Evolutionary conservation across 2,113 vertebrate species (phyloP), one percentile per base, ranked within the genome.

Genomic region (Hylia prasina): DNA sequence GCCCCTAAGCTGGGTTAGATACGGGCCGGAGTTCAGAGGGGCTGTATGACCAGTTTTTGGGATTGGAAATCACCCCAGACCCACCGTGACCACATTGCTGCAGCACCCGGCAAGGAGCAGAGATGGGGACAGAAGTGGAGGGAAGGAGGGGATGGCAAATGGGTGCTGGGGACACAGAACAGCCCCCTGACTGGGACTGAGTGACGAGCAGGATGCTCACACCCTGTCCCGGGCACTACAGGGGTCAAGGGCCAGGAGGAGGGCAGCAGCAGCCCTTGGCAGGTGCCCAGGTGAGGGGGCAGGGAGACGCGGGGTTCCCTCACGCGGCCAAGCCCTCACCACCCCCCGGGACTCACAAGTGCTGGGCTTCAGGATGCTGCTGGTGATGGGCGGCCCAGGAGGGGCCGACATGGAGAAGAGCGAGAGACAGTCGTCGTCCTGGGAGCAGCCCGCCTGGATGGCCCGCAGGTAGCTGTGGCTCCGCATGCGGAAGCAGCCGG

Each of bases 391-490:
- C 20, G 97, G 98, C 89, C 98, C 98, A 35, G 99, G 97, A 15
- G 99, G 98, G 82, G 98, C 98, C 9, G 99, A 98, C 98, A 99
- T 98, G 95, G 98, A 99, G 97, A 99, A 99, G 96, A 99, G 99
- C 4, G 99, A 99, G 95, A 99, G 98, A 97, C 99, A 99, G 97
- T 99, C 99, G 2, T 99, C 99, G 5, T 99, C 99, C 98, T 99
- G 99, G 97, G 99, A 99, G 96, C 99, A 99, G 96, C 99, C 99
- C 0, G 99, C 99, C 97, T 99, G 99, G 98, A 99, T 99, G 98
- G 99, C 99, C 33, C 99, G 98, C 89, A 99, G 98, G 97, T 99
- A 99, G 98, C 99, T 99, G 98, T 99, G 99, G 98, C 99, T 99
- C 97, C 99, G 98, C 95, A 99, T 99, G 92, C 99, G 99, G 97